Conservation (phyloP, 2,888 invertebrate genomes). For the Drosophila suboccidentalis region DNA sequence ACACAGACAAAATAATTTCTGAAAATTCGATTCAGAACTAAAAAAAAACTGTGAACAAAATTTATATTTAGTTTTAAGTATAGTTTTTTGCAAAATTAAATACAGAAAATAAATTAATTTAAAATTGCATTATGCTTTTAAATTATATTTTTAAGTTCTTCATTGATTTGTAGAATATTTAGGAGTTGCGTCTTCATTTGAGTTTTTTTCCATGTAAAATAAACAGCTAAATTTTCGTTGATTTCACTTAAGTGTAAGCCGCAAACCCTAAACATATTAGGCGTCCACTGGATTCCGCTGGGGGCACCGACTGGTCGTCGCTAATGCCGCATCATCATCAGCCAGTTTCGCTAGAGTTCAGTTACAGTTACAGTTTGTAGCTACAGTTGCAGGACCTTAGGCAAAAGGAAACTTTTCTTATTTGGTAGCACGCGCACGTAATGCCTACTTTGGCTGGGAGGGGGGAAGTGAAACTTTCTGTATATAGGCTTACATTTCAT, state of each 20-base stretch:
- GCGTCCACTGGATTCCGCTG: conserved; percentile 34
- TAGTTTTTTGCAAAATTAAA: background rate
- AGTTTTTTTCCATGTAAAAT: background rate
- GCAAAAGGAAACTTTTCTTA: conserved; percentile 20
- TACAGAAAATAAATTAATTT: background rate
- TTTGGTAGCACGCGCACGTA: conserved; percentile 66
- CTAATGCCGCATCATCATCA: conserved; percentile 69
- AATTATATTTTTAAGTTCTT: background rate
- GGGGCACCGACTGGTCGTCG: conserved; percentile 37
- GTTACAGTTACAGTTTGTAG: background rate
- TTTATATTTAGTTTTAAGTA: background rate
- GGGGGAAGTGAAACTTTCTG: conserved; percentile 35
- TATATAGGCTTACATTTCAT: conserved; percentile 75
- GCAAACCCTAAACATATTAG: conserved; percentile 75
- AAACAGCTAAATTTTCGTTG: conserved; percentile 61
- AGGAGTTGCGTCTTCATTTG: background rate
- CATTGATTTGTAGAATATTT: conserved; percentile 10
- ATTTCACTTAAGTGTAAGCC: conserved; percentile 75
- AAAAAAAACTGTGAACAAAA: background rate
- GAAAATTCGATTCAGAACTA: background rate
- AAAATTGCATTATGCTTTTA: background rate
- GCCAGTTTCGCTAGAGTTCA: conserved; percentile 26
- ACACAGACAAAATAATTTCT: background rate
- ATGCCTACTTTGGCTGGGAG: conserved; percentile 14
- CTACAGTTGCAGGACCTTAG: conserved; percentile 5